Conservation (phyloP, 2,888 invertebrate genomes). For the Maniola hyperantus region DNA sequence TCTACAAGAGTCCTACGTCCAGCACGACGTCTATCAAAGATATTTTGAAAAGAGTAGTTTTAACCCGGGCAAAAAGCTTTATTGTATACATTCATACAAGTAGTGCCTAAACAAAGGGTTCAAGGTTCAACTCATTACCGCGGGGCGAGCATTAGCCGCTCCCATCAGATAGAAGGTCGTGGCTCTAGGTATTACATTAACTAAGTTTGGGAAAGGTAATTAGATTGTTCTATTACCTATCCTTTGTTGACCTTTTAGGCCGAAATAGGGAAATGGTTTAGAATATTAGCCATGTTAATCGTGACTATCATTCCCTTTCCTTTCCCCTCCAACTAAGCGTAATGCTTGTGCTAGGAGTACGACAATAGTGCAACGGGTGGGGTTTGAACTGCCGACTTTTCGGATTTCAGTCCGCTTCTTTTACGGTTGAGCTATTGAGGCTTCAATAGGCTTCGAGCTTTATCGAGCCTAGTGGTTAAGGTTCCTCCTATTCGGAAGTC, state of each 20-base stretch:
- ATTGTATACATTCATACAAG: neutral
- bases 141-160: constrained; percentile 23
- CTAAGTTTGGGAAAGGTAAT: constrained; percentile 8
- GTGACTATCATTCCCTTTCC: too few species aligned
- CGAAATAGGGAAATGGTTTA: neutral
- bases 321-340: too few species aligned
- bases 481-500: too few species aligned
- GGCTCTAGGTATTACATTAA: constrained; percentile 6
- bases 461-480: too few species aligned
- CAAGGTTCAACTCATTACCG: constrained; percentile 29
- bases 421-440: too few species aligned
- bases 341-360: too few species aligned
- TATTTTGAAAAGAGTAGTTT: neutral
- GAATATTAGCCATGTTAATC: neutral
- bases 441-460: too few species aligned
- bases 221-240: neutral
- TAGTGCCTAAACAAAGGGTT: constrained; percentile 18
- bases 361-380: too few species aligned
- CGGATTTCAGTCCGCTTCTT: too few species aligned
- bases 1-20: too few species aligned
- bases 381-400: too few species aligned
- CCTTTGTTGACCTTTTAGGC: constrained; percentile 2
- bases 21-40: too few species aligned
- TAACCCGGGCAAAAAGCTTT: neutral
- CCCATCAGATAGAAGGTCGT: constrained; percentile 27